These are phyloP conservation scores for Halcyon smyrnensis DNA, from an alignment of 2,797 vertebrate species.

Conservation along the genomic window DNA sequence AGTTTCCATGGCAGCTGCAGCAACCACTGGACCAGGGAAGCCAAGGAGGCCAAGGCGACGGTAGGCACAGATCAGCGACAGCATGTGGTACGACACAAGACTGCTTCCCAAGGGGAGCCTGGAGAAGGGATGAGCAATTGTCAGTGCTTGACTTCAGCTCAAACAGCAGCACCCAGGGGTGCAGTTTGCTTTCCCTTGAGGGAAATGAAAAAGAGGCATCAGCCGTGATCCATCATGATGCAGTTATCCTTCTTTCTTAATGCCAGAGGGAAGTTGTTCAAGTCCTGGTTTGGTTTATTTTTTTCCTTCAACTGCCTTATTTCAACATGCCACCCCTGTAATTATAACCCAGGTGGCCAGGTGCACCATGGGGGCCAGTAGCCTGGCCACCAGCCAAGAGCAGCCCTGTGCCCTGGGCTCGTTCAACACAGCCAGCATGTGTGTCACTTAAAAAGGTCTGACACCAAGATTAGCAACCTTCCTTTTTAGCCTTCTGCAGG, in stretches of 20 bases:
- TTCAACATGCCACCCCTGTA: fast-evolving
- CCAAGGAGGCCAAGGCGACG: fast-evolving
- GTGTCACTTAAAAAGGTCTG: neutral
- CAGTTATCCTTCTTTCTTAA: neutral
- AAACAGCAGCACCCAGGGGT: neutral
- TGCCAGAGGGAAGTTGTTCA: neutral
- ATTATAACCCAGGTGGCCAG: neutral
- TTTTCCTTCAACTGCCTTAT: neutral
- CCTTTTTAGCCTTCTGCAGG: neutral
- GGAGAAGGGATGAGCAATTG: fast-evolving
- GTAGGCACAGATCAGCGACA: neutral
- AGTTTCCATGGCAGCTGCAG: neutral
- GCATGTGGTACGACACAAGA: neutral
- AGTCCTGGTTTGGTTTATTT: neutral
- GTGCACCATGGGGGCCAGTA: fast-evolving
- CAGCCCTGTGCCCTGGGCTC: fast-evolving
- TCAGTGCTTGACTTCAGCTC: neutral
- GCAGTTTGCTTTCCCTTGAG: neutral
- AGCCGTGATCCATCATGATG: neutral
- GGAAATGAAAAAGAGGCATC: fast-evolving
- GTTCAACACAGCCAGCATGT: fast-evolving
- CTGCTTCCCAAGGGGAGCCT: neutral
- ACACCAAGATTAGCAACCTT: neutral
- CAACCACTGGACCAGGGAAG: neutral
- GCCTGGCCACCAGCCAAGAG: neutral